Percentiles rank a stretch among this genome's conserved stretches.
Conservation (phyloP, 2,113 vertebrate genomes). For the Nesogale talazaci region DNA sequence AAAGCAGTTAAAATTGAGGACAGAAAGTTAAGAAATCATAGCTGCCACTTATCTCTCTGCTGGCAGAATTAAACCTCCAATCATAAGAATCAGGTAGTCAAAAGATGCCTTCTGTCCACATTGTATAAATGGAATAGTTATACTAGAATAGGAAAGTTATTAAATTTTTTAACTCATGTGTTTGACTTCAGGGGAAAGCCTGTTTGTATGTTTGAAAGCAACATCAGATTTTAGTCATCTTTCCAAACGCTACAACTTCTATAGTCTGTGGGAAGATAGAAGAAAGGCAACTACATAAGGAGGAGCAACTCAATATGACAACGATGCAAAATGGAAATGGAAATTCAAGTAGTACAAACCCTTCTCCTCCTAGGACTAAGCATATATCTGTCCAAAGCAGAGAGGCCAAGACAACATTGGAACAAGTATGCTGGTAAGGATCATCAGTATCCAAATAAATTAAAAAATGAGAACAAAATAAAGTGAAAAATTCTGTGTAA, state of each 20-base stretch:
- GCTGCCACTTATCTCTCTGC: neutral
- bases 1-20: neutral
- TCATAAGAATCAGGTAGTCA: neutral
- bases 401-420: too few relatives aligned
- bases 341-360: too few relatives aligned
- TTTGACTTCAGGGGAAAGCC: neutral
- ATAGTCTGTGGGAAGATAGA: too few relatives aligned
- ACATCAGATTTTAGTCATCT: neutral
- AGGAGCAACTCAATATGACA: too few relatives aligned
- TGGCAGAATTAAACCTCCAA: neutral
- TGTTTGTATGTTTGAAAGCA: neutral
- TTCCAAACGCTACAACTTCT: too few relatives aligned
- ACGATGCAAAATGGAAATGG: too few relatives aligned
- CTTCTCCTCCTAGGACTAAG: too few relatives aligned
- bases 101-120: neutral
- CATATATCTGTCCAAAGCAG: too few relatives aligned
- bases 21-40: neutral
- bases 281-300: too few relatives aligned
- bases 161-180: neutral
- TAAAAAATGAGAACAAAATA: neutral
- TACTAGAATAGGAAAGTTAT: neutral
- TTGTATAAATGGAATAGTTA: neutral
- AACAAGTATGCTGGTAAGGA: too few relatives aligned
- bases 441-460: neutral
- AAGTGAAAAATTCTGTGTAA: neutral